Conservation (phyloP, 2,797 vertebrate genomes). For the Thalassophryne amazonica region DNA sequence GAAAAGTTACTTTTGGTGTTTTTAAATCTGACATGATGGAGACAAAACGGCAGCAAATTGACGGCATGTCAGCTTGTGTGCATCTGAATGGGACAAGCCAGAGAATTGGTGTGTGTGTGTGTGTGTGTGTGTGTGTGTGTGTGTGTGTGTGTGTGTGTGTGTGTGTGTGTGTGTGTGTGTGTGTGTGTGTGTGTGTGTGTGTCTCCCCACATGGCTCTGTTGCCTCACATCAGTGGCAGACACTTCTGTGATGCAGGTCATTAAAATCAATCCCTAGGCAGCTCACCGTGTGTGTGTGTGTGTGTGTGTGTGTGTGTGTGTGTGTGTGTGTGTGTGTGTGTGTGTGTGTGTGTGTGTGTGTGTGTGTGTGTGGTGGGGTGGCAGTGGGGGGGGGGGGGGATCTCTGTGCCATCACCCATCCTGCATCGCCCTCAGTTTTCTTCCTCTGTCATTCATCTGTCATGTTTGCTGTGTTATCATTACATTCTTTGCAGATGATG, state of each 20-base stretch:
- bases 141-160: not conserved
- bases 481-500: slow-evolving; percentile 1
- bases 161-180: not conserved
- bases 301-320: slow-evolving; percentile 30
- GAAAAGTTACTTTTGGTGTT: too few relatives aligned
- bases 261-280: slow-evolving; percentile 85
- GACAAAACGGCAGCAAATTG: not conserved
- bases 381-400: too few relatives aligned
- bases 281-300: slow-evolving; percentile 42
- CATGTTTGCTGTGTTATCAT: slow-evolving; percentile 32
- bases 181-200: not conserved
- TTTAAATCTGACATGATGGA: too few relatives aligned
- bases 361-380: too few relatives aligned
- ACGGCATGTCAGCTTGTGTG: slow-evolving; percentile 1
- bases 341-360: slow-evolving; percentile 38
- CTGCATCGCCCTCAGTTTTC: too few relatives aligned
- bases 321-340: slow-evolving; percentile 67
- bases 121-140: not conserved
- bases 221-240: slow-evolving; percentile 74
- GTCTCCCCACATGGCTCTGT: slow-evolving; percentile 31
- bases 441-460: slow-evolving; percentile 40
- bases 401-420: too few relatives aligned
- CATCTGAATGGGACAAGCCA: slow-evolving; percentile 4
- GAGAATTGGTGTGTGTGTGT: slow-evolving; percentile 4
- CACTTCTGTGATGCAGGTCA: slow-evolving; percentile 80